Base-by-base conservation (phyloP, 2,113 vertebrate species). In the Haplochromis vanheusdeni region DNA sequence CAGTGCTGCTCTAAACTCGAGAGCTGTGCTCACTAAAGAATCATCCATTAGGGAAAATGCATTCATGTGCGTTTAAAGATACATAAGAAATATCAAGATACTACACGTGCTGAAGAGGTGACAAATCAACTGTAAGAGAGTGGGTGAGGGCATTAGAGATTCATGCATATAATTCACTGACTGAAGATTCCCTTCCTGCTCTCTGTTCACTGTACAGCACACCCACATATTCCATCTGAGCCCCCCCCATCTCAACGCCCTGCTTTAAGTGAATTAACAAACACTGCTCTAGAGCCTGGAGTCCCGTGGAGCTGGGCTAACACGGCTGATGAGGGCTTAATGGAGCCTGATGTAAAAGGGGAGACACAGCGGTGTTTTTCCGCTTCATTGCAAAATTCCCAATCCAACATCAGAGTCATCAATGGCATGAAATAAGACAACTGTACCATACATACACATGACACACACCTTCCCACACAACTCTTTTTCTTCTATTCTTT, bases 231-330 rank as follows among this genome's bases (percentile, higher is more conserved):
- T 93, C 81, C 85, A 92, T 91, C 87, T 89, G 62, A 54, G 28
- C 42, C 73, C 70, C 16, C 62, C 14, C 26, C 31, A 79, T 35
- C 23, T 65, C n/a, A 40, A 56, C 87, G 80, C 58, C 75, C 49
- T 10, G 40, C 83, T 86, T 93, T 89, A 94, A 94, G 45, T 90
- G 83, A 87, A 92, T 95, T 94, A 93, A 89, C 91, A 91, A 92
- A 92, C 86, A 89, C 85, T 86, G 40, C 77, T 93, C 85, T 81
- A 73, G 87, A 86, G 89, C 87, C 79, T 13, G n/a, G 79, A 79
- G 87, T 49, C 82, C 85, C 79, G 79, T 56, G 81, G 91, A 83
- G 83, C 80, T 31, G 33, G 83, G 87, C 87, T 73, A 87, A 92
- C 85, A 87, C 79, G 79, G 91, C 86, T 85, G 85, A 90, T 85